Percentiles rank a stretch among this genome's conserved stretches.
These are phyloP conservation scores for Epistrophella euchroma DNA, from an alignment of 2,888 invertebrate genomes.

Conservation along the genomic window DNA sequence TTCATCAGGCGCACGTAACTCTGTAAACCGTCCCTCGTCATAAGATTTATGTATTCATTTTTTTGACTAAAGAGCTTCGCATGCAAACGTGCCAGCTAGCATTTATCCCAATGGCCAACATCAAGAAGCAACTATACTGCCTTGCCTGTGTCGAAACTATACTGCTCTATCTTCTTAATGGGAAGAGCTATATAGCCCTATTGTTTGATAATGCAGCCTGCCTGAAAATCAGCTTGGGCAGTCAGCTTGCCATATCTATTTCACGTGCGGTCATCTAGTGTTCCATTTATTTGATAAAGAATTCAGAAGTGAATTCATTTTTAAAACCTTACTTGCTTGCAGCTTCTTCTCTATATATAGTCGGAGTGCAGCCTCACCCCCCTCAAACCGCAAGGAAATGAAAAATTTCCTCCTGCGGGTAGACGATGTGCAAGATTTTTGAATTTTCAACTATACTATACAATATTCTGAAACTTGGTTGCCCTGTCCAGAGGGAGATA, in stretches of 20 bases:
- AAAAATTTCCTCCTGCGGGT: slow-evolving; percentile 47
- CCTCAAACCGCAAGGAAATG: slow-evolving; percentile 45
- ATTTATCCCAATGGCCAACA: slow-evolving; percentile 11
- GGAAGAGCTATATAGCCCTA: not conserved
- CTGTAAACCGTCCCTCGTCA: slow-evolving; percentile 48
- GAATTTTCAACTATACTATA: slow-evolving; percentile 33
- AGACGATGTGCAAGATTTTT: slow-evolving; percentile 56
- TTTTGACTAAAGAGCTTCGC: slow-evolving; percentile 39
- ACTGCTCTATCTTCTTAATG: slow-evolving; percentile 51
- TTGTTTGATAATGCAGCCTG: slow-evolving; percentile 25
- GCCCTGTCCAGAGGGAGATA: slow-evolving; percentile 9
- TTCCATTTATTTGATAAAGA: slow-evolving; percentile 72
- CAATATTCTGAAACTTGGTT: slow-evolving; percentile 22
- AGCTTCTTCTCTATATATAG: slow-evolving; percentile 20
- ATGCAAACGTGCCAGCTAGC: slow-evolving; percentile 44
- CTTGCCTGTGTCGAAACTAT: slow-evolving; percentile 12
- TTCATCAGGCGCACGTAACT: slow-evolving; percentile 59
- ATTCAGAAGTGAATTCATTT: slow-evolving; percentile 73
- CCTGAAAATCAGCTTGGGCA: not conserved
- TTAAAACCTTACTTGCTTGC: slow-evolving; percentile 48
- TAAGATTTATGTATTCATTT: slow-evolving; percentile 72
- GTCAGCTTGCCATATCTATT: slow-evolving; percentile 63
- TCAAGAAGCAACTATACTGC: slow-evolving; percentile 9
- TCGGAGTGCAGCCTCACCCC: slow-evolving; percentile 4
- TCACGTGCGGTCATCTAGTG: slow-evolving; percentile 67